Evolutionary conservation across 1,140 invertebrate species (phyloP).

Genomic region (Scaptodrosophila lebanonensis): DNA sequence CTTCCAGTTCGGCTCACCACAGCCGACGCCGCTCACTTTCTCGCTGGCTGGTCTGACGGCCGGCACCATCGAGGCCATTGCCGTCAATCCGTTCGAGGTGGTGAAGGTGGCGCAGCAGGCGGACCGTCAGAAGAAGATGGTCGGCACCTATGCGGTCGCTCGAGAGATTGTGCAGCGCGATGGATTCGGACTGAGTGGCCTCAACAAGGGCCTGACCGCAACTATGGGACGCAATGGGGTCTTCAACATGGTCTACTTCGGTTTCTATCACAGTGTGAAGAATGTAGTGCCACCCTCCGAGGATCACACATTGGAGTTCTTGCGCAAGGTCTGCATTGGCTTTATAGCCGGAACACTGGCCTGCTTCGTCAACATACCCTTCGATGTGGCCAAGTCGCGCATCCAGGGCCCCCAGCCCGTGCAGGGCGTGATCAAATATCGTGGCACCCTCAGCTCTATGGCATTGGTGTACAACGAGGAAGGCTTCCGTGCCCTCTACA

Average conservation of each 20-base stretch:
- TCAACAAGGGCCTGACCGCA: constrained; percentile 92
- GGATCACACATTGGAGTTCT: constrained; percentile 83
- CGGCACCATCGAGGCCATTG: constrained; percentile 91
- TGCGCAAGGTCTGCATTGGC: constrained; percentile 86
- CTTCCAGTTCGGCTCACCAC: constrained; percentile 86
- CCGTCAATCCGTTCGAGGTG: constrained; percentile 96
- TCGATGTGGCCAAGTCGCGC: constrained; percentile 96
- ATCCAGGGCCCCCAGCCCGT: constrained; percentile 94
- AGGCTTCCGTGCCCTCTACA: constrained; percentile 93
- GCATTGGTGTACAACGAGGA: constrained; percentile 88
- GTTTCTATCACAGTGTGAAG: constrained; percentile 95
- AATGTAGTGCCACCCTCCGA: constrained; percentile 84
- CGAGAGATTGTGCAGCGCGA: constrained; percentile 85
- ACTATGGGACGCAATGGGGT: constrained; percentile 91
- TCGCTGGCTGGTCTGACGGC: constrained; percentile 90
- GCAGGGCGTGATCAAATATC: constrained; percentile 86
- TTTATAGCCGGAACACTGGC: constrained; percentile 90
- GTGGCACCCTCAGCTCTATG: constrained; percentile 86
- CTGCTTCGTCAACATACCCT: constrained; percentile 94
- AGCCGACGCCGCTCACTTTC: constrained; percentile 88
- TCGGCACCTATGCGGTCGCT: constrained; percentile 88
- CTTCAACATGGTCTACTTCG: constrained; percentile 96
- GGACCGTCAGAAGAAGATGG: constrained; percentile 81
- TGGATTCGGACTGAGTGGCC: constrained; percentile 86
- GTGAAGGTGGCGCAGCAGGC: constrained; percentile 92